phyloP scores from a whole-genome alignment of 2,113 vertebrate species.

The Cynocephalus volans region DNA sequence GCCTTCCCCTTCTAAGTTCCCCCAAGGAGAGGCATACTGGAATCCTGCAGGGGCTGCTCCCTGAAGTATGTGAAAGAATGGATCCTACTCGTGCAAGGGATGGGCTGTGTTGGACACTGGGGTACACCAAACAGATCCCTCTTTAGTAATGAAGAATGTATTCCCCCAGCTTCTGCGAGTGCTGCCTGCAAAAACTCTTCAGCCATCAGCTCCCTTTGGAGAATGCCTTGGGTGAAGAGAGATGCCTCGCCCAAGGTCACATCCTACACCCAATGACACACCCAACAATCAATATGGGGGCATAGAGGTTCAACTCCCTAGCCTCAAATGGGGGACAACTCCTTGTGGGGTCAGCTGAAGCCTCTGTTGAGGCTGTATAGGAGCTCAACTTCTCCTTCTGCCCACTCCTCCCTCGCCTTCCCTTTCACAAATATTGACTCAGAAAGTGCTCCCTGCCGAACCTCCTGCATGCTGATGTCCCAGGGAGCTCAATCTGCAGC shows the following conservation, averaged over 20 bases:
- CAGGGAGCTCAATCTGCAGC: background rate
- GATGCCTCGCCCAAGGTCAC: background rate
- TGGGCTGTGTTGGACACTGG: background rate
- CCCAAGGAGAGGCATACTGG: background rate
- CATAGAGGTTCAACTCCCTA: background rate
- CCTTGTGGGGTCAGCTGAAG: too few relatives aligned
- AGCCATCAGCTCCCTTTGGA: background rate
- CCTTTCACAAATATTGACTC: too few relatives aligned
- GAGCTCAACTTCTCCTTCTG: background rate
- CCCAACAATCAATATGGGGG: background rate
- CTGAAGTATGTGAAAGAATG: rapidly evolving
- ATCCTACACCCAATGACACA: background rate
- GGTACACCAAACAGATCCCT: background rate
- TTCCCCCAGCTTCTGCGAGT: background rate
- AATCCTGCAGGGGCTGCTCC: background rate
- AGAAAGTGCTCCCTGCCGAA: too few relatives aligned
- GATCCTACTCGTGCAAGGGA: background rate
- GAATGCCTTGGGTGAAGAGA: background rate
- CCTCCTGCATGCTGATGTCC: background rate
- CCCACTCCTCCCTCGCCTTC: background rate
- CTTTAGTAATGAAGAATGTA: too few relatives aligned
- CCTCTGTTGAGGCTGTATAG: background rate
- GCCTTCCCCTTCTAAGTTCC: background rate
- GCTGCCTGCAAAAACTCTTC: background rate
- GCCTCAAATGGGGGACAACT: background rate